Conservation (phyloP, 53 echinoderm and acorn worm genomes). For the Echinometra lucunter region DNA sequence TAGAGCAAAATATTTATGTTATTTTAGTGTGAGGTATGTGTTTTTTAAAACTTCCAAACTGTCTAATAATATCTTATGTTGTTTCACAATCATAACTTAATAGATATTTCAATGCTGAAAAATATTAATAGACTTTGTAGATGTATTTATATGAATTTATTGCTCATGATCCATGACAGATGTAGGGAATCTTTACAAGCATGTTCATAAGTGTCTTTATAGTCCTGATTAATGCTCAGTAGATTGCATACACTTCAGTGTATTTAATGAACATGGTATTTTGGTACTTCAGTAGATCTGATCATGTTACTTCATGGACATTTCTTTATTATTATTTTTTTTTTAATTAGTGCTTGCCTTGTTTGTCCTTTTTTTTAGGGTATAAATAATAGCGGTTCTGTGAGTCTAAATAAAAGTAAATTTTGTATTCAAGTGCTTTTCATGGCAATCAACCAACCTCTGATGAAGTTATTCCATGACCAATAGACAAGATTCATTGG, state of each 20-base stretch:
- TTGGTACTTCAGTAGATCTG: too few species aligned
- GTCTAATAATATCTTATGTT: not conserved
- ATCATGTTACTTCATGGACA: too few species aligned
- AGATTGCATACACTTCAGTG: too few species aligned
- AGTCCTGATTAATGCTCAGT: too few species aligned
- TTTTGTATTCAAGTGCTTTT: not conserved
- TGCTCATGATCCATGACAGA: not conserved
- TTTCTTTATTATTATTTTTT: too few species aligned
- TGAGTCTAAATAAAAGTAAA: too few species aligned
- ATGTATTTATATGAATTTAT: too few species aligned
- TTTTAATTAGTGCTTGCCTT: too few species aligned
- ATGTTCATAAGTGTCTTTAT: too few species aligned
- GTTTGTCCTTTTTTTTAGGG: not conserved
- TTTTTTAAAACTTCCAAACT: not conserved
- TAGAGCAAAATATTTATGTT: constrained; percentile 37
- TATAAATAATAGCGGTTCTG: not conserved
- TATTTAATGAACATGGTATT: too few species aligned
- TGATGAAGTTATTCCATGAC: not conserved
- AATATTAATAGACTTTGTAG: not conserved
- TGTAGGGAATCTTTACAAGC: too few species aligned
- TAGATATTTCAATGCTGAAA: not conserved
- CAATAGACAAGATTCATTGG: not conserved
- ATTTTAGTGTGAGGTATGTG: constrained; percentile 35
- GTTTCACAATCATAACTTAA: not conserved
- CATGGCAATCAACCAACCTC: not conserved